Evolutionary conservation across 2,797 vertebrate species (phyloP), one percentile per base, ranked within the genome.

Genomic region (Mus minutoides): DNA sequence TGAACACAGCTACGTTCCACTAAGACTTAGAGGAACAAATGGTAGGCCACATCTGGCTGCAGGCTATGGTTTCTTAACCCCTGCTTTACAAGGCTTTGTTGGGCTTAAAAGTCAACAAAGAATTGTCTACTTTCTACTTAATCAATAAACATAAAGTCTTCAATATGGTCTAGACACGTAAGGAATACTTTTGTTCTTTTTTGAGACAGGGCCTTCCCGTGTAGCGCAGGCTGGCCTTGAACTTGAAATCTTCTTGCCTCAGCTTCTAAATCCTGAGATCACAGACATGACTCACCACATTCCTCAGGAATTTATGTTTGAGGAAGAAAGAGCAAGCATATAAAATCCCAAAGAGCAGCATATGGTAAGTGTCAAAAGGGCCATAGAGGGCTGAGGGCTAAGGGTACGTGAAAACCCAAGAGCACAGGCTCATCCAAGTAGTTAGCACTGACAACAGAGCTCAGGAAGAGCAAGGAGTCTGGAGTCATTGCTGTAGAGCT

Each of bases 311-410:
- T 46, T 94, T 87, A 91, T 54, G 60, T 73, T 92, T 95, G 76
- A 52, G 91, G 75, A 89, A 87, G 54, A 94, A 92, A 96, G 69
- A 71, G 73, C 58, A 80, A 24, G 37, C 62, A 69, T 4, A 80
- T 54, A 90, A 87, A 96, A 95, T 62, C 17, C 84, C 76, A 93
- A 95, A 95, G 0, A 93, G 62, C 52, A 95, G 94, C 24, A 71
- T 0, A 17, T 67, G 29, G 29, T 52, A 6, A 75, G 16, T 17
- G 24, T n/a, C 26, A 75, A 49, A 79, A 56, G 24, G 29, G 71
- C 54, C 71, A 84, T 31, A 90, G 92, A 7, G 43, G 77, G 21
- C 80, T 2, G 16, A 67, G 37, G 77, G 31, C 80, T 2, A 6
- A 67, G 73, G 56, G 29, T 43, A 73, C n/a, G 21, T 40, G 40